Conservation (phyloP, 2,888 invertebrate species). For the Agelastica alni region DNA sequence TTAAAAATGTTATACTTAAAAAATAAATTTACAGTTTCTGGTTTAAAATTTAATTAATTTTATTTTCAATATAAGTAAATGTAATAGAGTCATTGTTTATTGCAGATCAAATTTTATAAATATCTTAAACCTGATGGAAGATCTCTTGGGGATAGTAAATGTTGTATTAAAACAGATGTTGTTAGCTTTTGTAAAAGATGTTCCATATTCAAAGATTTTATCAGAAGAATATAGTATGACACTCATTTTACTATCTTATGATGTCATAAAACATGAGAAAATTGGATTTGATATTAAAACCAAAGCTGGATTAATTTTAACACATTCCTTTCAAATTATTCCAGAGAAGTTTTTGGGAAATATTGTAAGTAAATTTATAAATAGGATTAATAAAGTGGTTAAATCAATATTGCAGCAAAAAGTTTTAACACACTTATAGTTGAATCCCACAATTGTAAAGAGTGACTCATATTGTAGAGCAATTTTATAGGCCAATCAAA, state of each 20-base stretch:
- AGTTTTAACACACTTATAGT: too few species aligned
- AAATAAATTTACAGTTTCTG: too few species aligned
- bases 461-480: too few species aligned
- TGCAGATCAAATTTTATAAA: constrained; percentile 12
- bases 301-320: constrained; percentile 64
- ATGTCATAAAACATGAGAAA: constrained; percentile 54
- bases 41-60: background rate
- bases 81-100: too few species aligned
- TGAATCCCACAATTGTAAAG: too few species aligned
- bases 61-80: too few species aligned
- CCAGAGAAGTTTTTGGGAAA: constrained; percentile 39
- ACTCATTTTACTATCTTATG: constrained; percentile 40
- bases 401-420: too few species aligned
- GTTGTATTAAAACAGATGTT: constrained; percentile 39
- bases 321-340: constrained; percentile 57
- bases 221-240: constrained; percentile 34
- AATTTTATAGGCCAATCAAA: too few species aligned
- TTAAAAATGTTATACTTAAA: too few species aligned
- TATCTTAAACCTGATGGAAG: constrained; percentile 18
- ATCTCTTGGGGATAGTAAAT: constrained; percentile 36
- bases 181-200: constrained; percentile 35
- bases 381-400: too few species aligned
- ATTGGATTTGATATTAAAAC: constrained; percentile 69
- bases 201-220: constrained; percentile 30
- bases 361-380: constrained; percentile 40